A percentile compares a stretch with the other conserved stretches of the same genome.
These are phyloP conservation scores for Halcyon leucocephala DNA, from an alignment of 2,797 vertebrate species.

Conservation along the genomic window DNA sequence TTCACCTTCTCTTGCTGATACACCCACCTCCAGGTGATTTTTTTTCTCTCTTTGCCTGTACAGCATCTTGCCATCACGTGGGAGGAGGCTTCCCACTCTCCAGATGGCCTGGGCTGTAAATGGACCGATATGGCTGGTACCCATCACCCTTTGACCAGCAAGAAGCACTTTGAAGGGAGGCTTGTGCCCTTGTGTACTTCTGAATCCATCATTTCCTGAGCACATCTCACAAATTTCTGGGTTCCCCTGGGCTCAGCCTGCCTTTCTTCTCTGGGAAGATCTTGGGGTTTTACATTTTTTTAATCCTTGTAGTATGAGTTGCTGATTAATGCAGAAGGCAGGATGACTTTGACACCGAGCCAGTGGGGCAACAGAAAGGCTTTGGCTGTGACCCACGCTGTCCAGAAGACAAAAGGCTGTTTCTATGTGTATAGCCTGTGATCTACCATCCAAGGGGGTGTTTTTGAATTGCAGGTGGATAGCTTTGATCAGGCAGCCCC, in stretches of 20 bases:
- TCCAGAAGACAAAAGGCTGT: not conserved
- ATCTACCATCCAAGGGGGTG: not conserved
- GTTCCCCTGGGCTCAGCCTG: not conserved
- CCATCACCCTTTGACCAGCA: not conserved
- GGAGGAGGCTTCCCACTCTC: not conserved
- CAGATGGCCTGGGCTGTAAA: not conserved
- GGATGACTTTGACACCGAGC: not conserved
- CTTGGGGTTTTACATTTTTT: not conserved
- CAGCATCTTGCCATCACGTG: not conserved
- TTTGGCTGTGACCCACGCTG: not conserved
- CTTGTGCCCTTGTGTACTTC: not conserved
- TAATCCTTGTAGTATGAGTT: not conserved
- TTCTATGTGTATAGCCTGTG: not conserved
- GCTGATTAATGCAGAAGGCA: not conserved
- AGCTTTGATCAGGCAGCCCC: not conserved
- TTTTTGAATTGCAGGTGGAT: not conserved
- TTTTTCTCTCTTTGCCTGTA: not conserved
- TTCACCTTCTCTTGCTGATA: not conserved
- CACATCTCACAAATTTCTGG: not conserved
- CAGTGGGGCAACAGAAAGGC: not conserved
- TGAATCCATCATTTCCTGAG: not conserved
- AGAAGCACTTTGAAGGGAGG: not conserved
- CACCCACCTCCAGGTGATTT: not conserved
- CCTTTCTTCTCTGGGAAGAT: not conserved
- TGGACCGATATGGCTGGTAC: rapidly evolving